Conservation (phyloP, 1,140 invertebrate genomes). For the Lucilia sericata region DNA sequence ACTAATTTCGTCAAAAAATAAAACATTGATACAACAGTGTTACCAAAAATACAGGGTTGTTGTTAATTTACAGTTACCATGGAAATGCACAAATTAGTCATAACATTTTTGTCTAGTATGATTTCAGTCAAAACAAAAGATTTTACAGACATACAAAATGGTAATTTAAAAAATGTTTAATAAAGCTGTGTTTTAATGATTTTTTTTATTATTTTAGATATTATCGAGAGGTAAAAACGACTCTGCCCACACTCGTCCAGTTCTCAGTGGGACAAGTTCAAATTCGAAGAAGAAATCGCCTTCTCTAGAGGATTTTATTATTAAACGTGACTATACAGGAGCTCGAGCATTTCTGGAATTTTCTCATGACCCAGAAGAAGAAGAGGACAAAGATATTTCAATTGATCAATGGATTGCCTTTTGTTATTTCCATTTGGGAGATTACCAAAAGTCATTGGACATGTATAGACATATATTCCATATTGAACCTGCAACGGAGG, state of each 20-base stretch:
- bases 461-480: constrained; percentile 74
- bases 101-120: too few relatives aligned
- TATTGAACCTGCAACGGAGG: constrained; percentile 68
- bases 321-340: constrained; percentile 92
- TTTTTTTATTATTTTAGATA: constrained; percentile 70
- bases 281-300: constrained; percentile 72
- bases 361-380: constrained; percentile 66
- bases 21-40: too few relatives aligned
- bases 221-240: constrained; percentile 79
- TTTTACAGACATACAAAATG: too few relatives aligned
- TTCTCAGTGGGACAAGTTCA: constrained; percentile 62
- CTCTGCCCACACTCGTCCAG: constrained; percentile 69
- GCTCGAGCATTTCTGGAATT: constrained; percentile 89
- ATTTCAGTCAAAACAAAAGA: too few relatives aligned
- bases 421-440: constrained; percentile 94
- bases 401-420: constrained; percentile 91
- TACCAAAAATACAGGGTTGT: too few relatives aligned
- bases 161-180: too few relatives aligned
- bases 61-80: too few relatives aligned
- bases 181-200: too few relatives aligned
- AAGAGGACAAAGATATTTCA: constrained; percentile 71
- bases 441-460: constrained; percentile 89
- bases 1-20: too few relatives aligned
- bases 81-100: too few relatives aligned
- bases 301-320: constrained; percentile 91